These are phyloP conservation scores for Gallinago jamesoni DNA, from an alignment of 2,113 vertebrate species.

Conservation along the genomic window DNA sequence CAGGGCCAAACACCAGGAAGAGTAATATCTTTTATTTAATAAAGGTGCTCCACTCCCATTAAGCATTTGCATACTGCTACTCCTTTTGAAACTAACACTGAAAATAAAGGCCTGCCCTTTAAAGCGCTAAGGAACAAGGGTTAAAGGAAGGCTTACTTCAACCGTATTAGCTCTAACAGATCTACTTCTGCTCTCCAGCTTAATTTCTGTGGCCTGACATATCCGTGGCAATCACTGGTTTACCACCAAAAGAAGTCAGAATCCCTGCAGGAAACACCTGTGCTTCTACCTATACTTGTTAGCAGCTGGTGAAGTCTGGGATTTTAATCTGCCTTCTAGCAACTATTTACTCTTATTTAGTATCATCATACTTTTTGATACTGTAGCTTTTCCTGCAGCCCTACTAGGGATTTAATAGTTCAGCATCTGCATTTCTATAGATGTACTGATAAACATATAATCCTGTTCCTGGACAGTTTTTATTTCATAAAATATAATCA, in stretches of 20 bases:
- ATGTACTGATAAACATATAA: background rate
- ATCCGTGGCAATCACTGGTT: background rate
- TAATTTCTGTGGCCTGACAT: background rate
- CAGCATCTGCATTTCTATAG: background rate
- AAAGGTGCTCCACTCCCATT: background rate
- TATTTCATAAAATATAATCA: background rate
- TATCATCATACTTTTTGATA: background rate
- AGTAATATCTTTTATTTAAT: background rate
- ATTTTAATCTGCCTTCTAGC: background rate
- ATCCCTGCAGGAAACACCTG: slow-evolving; percentile 10
- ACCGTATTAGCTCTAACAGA: background rate
- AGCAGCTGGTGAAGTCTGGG: background rate
- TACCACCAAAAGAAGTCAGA: background rate
- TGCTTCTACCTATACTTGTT: background rate
- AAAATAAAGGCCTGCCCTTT: background rate
- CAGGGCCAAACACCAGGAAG: background rate
- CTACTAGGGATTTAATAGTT: background rate
- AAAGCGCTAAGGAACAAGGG: background rate
- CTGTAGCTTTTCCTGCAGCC: background rate
- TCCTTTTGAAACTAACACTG: background rate
- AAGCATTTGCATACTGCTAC: background rate
- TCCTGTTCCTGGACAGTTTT: background rate
- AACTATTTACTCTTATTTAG: background rate
- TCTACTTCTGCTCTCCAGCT: background rate
- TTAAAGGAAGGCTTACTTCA: background rate